Evolutionary conservation across 2,113 vertebrate genomes (phyloP), one percentile per base, ranked within the genome.

Genomic region (Atherinomorus stipes): DNA sequence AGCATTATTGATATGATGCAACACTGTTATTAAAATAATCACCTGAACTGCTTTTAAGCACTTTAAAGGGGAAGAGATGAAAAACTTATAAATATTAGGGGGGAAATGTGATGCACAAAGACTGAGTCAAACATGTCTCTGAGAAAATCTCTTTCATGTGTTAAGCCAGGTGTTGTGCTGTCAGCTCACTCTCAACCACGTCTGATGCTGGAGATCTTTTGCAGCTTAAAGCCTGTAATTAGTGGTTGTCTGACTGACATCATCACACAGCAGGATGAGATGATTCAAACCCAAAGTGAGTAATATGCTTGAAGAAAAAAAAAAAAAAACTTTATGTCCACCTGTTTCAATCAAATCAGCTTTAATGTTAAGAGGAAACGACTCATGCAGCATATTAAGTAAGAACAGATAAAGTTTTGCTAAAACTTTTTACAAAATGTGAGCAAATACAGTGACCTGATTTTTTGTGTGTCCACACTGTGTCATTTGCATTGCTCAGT

Each of bases 221-320:
- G 42, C 53, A 61, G 56, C 58, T 38, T 44, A 19, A 40, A 31
- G 68, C 31, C 64, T 16, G 9, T 79, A 47, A 72, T 86, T 80
- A 86, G 81, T 52, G 76, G 52, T 23, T 0, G 59, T 81, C 47
- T 84, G 68, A n/a, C 13, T 57, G 40, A 64, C n/a, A 21, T 25
- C 64, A n/a, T 58, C 28, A 28, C 40, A 57, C 1, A 0, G 54
- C 75, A 5, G 49, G 18, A 44, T 25, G 11, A 34, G 13, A 34
- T 83, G 80, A 84, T 26, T 85, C 71, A 81, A 51, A 70, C 71
- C 25, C 44, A 51, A 1, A 7, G 1, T 76, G 37, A 80, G 42
- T 62, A 28, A 59, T 59, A 26, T 26, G 64, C 0, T 22, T 25
- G 26, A 18, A 63, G 49, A 26, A 23, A 23, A 57, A 75, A 15